Conservation (phyloP, 2,113 vertebrate species). For the Microcebus jonahi region DNA sequence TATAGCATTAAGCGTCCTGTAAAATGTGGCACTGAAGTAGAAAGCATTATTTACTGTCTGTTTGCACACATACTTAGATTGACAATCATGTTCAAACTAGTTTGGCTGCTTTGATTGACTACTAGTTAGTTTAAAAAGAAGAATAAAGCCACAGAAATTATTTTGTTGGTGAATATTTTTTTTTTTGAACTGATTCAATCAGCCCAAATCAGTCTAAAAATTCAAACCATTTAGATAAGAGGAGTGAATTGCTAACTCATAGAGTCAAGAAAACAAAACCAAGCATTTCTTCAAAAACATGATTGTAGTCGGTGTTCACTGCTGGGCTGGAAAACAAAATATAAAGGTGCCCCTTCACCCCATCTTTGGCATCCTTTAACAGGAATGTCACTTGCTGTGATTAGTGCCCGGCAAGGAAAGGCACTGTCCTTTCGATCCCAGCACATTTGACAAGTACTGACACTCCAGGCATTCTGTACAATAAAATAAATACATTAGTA, state of each 20-base stretch:
- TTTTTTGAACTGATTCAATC: constrained; percentile 9
- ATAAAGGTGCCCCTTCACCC: background rate
- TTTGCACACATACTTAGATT: background rate
- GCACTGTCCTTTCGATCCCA: background rate
- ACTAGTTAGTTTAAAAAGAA: background rate
- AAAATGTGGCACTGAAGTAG: background rate
- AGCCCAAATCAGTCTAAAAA: constrained; percentile 5
- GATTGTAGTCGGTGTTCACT: background rate
- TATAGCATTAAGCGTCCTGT: background rate
- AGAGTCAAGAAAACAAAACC: background rate
- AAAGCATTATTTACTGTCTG: background rate
- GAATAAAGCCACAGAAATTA: constrained; percentile 19
- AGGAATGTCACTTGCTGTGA: background rate
- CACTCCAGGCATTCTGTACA: constrained; percentile 6
- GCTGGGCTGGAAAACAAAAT: constrained; percentile 49
- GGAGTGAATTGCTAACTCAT: background rate
- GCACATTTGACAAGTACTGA: background rate
- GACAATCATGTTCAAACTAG: constrained; percentile 19
- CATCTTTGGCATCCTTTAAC: constrained; percentile 26
- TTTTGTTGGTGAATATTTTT: constrained; percentile 1
- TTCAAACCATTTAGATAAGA: constrained; percentile 12
- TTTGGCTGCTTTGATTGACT: constrained; percentile 41
- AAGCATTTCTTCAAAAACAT: constrained; percentile 6
- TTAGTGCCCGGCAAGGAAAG: constrained; percentile 40
- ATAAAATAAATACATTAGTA: constrained; percentile 51